Conservation (phyloP, 1,140 invertebrate species). For the Maniola jurtina region DNA sequence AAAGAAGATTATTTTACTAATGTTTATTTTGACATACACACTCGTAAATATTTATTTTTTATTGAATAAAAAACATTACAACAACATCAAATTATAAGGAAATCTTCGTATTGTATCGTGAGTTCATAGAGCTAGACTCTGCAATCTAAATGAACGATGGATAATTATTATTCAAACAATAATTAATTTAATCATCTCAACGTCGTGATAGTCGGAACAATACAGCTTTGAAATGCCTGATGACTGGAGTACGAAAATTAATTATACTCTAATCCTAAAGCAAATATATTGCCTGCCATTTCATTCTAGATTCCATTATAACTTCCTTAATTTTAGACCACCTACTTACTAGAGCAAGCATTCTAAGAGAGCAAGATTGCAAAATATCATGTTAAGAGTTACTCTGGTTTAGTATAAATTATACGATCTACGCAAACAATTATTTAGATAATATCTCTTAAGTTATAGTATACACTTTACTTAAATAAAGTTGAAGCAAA, state of each 20-base stretch:
- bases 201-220: constrained; percentile 1
- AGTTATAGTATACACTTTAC: too few relatives aligned
- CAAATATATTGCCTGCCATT: background rate
- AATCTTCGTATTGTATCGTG: background rate
- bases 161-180: constrained; percentile 4
- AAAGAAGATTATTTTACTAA: too few relatives aligned
- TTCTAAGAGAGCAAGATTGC: background rate
- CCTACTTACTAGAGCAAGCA: too few relatives aligned
- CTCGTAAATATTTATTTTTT: too few relatives aligned
- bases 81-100: too few relatives aligned
- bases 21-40: too few relatives aligned
- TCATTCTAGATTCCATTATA: constrained; percentile 9
- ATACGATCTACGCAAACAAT: too few relatives aligned
- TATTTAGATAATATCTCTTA: too few relatives aligned
- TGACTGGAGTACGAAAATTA: constrained; percentile 3
- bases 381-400: constrained; percentile 3
- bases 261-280: constrained; percentile 7
- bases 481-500: too few relatives aligned
- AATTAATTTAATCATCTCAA: background rate
- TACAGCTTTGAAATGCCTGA: background rate
- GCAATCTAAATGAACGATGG: background rate
- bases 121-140: background rate
- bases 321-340: constrained; percentile 6
- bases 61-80: too few relatives aligned
- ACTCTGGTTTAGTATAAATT: background rate